Evolutionary conservation across 2,113 vertebrate species (phyloP).

Genomic region (Mus pahari): DNA sequence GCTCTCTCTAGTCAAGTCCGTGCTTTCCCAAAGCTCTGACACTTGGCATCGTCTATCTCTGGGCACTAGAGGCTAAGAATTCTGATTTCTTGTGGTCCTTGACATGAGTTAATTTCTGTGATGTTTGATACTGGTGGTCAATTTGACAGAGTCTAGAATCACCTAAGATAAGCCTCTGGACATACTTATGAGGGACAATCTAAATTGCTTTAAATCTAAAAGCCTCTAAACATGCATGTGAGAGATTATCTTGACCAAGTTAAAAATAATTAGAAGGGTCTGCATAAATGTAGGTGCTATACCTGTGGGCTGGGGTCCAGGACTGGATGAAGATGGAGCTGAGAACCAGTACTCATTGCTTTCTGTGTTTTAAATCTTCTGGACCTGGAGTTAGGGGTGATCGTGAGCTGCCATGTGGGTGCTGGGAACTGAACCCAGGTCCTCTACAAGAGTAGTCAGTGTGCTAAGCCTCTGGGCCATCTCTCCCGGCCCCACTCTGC

Average conservation of each 20-base stretch:
- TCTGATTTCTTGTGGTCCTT: not conserved
- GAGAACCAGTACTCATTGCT: not conserved
- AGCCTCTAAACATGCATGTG: not conserved
- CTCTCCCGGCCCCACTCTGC: not conserved
- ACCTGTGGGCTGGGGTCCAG: not conserved
- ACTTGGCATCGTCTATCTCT: not conserved
- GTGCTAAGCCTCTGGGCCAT: not conserved
- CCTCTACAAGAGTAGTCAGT: not conserved
- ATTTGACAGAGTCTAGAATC: not conserved
- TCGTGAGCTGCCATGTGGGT: not conserved
- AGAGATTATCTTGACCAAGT: not conserved
- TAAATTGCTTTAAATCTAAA: not conserved
- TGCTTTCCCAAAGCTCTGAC: not conserved
- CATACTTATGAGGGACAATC: not conserved
- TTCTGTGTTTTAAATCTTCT: not conserved
- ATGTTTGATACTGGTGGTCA: not conserved
- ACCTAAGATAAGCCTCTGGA: not conserved
- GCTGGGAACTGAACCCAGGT: not conserved
- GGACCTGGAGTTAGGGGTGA: not conserved
- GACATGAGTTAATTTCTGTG: not conserved
- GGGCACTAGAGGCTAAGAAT: not conserved
- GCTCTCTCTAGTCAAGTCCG: not conserved
- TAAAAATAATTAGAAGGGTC: not conserved
- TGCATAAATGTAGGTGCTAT: not conserved
- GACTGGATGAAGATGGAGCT: not conserved